Conservation (phyloP, 2,888 invertebrate genomes). For the Coelopa pilipes region DNA sequence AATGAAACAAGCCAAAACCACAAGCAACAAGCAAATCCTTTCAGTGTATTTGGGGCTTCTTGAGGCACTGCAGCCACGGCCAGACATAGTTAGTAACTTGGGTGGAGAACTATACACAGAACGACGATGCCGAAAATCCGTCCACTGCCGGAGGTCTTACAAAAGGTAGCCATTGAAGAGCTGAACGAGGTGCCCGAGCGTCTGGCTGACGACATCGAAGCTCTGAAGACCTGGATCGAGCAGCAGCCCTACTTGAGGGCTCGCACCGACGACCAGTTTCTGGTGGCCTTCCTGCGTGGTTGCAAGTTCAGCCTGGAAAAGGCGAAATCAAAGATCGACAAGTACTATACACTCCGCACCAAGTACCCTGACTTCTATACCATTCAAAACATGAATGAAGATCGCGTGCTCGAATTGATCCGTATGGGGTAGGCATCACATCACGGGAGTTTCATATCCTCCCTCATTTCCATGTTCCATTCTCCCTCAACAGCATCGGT, state of each 20-base stretch:
- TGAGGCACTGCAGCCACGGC: background rate
- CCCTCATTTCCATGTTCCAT: background rate
- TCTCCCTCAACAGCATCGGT: conserved; percentile 42
- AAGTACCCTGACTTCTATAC: conserved; percentile 70
- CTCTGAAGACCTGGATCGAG: conserved; percentile 68
- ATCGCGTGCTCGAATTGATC: conserved; percentile 42
- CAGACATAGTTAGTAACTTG: background rate
- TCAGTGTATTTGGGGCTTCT: too few species aligned
- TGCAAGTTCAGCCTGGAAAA: conserved; percentile 70
- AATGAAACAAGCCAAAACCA: too few species aligned
- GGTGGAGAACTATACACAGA: background rate
- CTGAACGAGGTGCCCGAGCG: conserved; percentile 67
- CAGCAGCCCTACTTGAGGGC: conserved; percentile 68
- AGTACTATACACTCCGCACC: conserved; percentile 70
- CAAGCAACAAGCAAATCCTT: too few species aligned
- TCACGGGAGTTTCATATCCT: background rate
- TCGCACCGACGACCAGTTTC: conserved; percentile 66
- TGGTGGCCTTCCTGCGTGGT: conserved; percentile 69
- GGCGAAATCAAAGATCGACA: conserved; percentile 70
- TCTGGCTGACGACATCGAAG: conserved; percentile 58
- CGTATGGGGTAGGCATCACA: conserved; percentile 50
- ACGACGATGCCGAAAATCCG: conserved; percentile 51
- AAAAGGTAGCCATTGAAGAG: conserved; percentile 65
- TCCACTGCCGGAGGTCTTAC: conserved; percentile 51
- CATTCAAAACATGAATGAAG: background rate